Base-by-base conservation (phyloP, 1,140 invertebrate genomes). In the Harpegnathos saltator region DNA sequence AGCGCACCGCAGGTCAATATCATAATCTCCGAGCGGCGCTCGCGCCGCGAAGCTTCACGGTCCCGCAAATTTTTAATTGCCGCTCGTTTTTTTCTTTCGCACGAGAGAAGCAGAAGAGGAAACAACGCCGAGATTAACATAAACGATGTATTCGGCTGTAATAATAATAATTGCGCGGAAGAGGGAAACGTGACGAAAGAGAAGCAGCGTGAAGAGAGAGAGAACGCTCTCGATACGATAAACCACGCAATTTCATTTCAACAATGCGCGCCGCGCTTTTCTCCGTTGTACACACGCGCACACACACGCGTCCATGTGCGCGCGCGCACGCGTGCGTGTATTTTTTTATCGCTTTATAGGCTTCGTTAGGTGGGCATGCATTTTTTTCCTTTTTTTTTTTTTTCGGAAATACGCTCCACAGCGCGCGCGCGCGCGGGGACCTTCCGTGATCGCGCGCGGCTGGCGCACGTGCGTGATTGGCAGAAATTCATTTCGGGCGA, bases 401-500 rank as follows among this genome's bases (percentile, higher is more conserved):
- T 86, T 86, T 75, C 15, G 38, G 48, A 80, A 80, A 80, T 80
- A 26, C 54, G 48, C 62, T 66, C 19, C 15, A n/a, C 2, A 17
- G 15, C 54, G 22, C 11, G 50, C 3, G 26, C 44, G 26, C 33
- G 15, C 54, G 22, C 11, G 50, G 7, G 26, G 54, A 44, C 33
- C 52, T 63, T 50, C 52, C 62, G 24, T 71, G 80, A 78, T 84
- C 59, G 80, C 15, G 61, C 54, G 69, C 17, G 73, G 71, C 44
- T 89, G 85, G 85, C 77, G 82, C 89, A 90, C 86, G 85, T 89
- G 85, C 85, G 87, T 90, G 90, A 91, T 87, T 88, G 90, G 89
- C 85, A 90, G 89, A 91, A 92, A 92, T 92, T 92, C 90, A 92
- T 92, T 92, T 92, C 81, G 82, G 61, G 77, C 82, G 83, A 90